Conservation (phyloP, 2,888 invertebrate species). For the Cataglyphis altisquamis region DNA sequence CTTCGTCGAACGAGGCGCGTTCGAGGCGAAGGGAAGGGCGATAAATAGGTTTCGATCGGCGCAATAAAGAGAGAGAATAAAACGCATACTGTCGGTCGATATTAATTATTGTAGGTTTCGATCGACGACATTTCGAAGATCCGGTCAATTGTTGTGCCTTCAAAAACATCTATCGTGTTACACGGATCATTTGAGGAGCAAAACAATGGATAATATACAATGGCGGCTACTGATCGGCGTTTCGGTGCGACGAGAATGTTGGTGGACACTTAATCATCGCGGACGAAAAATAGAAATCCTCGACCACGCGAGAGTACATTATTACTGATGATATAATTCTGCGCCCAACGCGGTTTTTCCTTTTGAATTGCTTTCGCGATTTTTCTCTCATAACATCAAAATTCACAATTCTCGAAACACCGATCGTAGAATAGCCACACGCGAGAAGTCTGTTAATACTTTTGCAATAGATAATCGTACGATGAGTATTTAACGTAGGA, state of each 20-base stretch:
- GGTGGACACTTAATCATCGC: background rate
- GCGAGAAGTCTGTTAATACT: constrained; percentile 36
- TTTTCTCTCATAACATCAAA: constrained; percentile 3
- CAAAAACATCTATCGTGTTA: constrained; percentile 52
- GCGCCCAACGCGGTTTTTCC: background rate
- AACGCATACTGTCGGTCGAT: constrained; percentile 10
- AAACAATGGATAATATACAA: constrained; percentile 48
- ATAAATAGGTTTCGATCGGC: constrained; percentile 12
- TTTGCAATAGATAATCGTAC: constrained; percentile 43
- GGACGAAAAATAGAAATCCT: constrained; percentile 9
- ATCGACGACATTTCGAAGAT: constrained; percentile 32
- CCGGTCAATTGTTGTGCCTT: constrained; percentile 42
- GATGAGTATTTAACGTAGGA: constrained; percentile 55
- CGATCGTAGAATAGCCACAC: constrained; percentile 23
- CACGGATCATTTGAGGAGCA: constrained; percentile 47
- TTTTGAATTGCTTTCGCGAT: background rate
- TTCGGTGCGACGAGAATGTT: background rate
- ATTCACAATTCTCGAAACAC: background rate
- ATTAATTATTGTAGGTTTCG: background rate
- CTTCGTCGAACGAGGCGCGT: background rate
- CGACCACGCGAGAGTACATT: background rate
- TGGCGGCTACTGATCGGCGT: constrained; percentile 37
- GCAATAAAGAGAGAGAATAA: background rate
- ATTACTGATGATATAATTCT: background rate
- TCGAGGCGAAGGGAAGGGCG: constrained; percentile 13